phyloP scores from a whole-genome alignment of 2,888 invertebrate species.

The Scaeva pyrastri region DNA sequence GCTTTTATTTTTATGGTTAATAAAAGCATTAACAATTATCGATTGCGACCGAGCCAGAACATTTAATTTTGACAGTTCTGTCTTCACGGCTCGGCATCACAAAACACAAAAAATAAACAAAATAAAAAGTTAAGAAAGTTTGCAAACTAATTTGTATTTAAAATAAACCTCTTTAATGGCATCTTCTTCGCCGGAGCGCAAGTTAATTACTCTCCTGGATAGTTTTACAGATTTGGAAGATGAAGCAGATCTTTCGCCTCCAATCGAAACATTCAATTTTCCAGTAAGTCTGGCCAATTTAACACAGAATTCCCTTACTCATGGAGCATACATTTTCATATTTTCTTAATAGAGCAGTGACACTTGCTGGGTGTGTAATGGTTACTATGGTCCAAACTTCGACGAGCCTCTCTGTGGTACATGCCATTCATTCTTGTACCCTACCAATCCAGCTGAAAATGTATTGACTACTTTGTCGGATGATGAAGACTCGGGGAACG shows the following conservation, averaged over 20 bases:
- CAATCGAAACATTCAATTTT: conserved; percentile 77
- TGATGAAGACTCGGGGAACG: conserved; percentile 97
- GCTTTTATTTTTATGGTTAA: no score
- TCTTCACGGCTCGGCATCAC: not conserved
- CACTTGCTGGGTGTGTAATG: conserved; percentile 92
- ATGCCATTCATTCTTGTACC: conserved; percentile 96
- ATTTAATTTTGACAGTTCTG: not conserved
- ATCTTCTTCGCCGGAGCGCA: conserved; percentile 54
- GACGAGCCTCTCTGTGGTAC: conserved; percentile 96
- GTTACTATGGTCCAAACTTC: conserved; percentile 96
- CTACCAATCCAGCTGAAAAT: conserved; percentile 85
- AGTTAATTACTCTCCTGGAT: conserved; percentile 55
- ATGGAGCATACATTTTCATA: not conserved
- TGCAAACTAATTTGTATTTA: not conserved
- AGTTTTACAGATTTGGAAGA: conserved; percentile 77
- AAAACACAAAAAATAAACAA: conserved; percentile 64
- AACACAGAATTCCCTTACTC: not conserved
- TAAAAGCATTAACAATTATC: no score
- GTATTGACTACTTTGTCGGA: conserved; percentile 87
- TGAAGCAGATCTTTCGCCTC: conserved; percentile 54
- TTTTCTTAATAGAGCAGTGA: conserved; percentile 79
- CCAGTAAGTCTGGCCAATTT: conserved; percentile 71
- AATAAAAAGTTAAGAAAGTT: conserved; percentile 16
- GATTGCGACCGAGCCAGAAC: not conserved
- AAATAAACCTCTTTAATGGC: conserved; percentile 41